Base-by-base conservation (phyloP, 2,113 vertebrate genomes). In the Hippocampus zosterae region DNA sequence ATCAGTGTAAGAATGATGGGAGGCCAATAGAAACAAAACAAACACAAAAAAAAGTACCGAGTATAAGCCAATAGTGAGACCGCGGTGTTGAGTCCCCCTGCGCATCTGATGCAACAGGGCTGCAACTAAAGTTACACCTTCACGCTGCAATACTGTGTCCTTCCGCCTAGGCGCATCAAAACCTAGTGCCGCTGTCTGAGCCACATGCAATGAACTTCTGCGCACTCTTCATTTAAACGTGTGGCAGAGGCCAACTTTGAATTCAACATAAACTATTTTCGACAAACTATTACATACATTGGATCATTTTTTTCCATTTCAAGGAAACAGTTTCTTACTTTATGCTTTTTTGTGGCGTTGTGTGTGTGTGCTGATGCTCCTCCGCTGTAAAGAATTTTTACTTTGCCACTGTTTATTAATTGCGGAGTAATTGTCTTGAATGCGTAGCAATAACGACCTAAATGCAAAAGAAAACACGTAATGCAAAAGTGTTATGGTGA, bases 61-160 rank as follows among this genome's bases (percentile, higher is more conserved):
- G 48, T 70, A 76, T 74, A 68, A 86, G 81, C 88, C 85, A 86
- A 90, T 89, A 81, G 75, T 25, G 83, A 13, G 80, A 74, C 85
- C 83, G 81, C 86, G 87, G 81, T 85, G 85, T 87, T 41, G 71
- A 80, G 84, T 83, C 90, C 89, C 90, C 87, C 91, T 81, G 88
- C 86, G 89, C 88, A 87, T 91, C 91, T 93, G 92, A 93, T 92
- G 92, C 92, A 93, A 93, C 91, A 91, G 86, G 88, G 76, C 83
- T 93, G 92, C 92, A 93, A 93, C 90, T 78, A 81, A 89, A 90
- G 76, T 90, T 91, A 87, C 90, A 85, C 82, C 90, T 87, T 81
- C 83, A 44, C 81, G 84, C 84, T 79, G 85, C 88, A 88, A 84
- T 83, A 81, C 7, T 16, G 70, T 93, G 80, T 92, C 86, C 92